Evolutionary conservation across 1,140 invertebrate genomes (phyloP), one percentile per base, ranked within the genome.

Genomic region (Drosophila mojavensis): DNA sequence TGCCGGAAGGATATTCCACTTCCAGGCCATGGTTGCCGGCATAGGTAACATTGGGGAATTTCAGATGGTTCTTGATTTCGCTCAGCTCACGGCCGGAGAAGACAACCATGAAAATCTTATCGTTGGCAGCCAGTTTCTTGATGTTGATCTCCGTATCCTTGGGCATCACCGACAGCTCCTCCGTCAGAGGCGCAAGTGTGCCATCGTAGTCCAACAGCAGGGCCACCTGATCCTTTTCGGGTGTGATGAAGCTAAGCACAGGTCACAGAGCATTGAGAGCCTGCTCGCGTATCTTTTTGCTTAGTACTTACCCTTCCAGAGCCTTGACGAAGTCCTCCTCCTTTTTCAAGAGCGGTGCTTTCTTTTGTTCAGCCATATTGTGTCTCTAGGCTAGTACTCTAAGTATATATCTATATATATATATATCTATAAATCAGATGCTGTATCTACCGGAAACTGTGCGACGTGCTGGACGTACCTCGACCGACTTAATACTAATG

Each of bases 1-100:
- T 97, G 51, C 97, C 97, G 83, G 98, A 97, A 0, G 97, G 97
- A 92, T 98, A 97, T 48, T 97, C 91, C 73, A 98, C 97, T 93
- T 98, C 97, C 63, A 98, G 92, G 17, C 97, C 97, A 85, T 98
- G 97, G 93, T 96, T 98, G 26, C 97, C 97, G 33, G 97, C 97
- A 84, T 98, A 98, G 2, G 97, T 98, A n/a, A 98, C 97, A 71
- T 96, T 96, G 73, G 97, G 96, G 80, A 98, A 97, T 7, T 96
- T 97, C 59, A 98, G 95, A 96, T 97, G 97, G 69, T 96, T 94
- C 81, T 96, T 97, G 13, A 98, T 97, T 88, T 98, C 97, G 79
- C 95, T 95, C 20, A 97, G 95, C 82, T 96, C 97, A 71, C 97
- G 93, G 9, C 97, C 97, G 7, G 97, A 97, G 63, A 98, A 96